A percentile compares a stretch with the other conserved stretches of the same genome.
Evolutionary conservation across 2,113 vertebrate species (phyloP).

Genomic region (Perca flavescens): DNA sequence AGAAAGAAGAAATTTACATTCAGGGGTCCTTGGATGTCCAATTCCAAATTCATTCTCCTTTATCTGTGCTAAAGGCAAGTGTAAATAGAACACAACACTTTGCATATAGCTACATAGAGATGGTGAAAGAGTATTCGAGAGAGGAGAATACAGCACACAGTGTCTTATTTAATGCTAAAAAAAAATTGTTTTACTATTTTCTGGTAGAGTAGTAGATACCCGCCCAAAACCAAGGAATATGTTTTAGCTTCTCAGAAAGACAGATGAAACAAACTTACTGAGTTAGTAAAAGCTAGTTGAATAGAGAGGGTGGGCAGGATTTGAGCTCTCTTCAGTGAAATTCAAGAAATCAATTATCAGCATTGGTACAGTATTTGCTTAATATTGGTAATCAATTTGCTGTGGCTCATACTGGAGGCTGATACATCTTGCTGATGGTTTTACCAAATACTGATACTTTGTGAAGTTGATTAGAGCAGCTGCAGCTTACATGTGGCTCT

Average conservation of each 20-base stretch:
- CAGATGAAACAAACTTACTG: background rate
- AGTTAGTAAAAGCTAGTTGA: background rate
- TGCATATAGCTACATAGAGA: background rate
- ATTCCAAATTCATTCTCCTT: background rate
- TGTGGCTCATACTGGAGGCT: background rate
- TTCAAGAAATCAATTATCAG: background rate
- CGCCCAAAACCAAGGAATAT: background rate
- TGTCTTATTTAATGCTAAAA: background rate
- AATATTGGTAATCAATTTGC: background rate
- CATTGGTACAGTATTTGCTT: background rate
- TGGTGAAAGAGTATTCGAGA: background rate
- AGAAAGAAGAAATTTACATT: background rate
- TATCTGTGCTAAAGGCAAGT: background rate
- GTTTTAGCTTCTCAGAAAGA: background rate
- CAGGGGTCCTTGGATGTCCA: background rate
- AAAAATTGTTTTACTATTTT: background rate
- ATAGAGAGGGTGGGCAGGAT: background rate
- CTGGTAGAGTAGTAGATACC: background rate
- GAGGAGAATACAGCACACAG: background rate
- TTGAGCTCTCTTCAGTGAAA: background rate
- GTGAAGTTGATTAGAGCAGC: constrained; percentile 3
- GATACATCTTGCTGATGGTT: background rate
- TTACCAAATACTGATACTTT: background rate
- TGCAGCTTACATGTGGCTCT: constrained; percentile 89
- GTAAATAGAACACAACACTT: background rate